Evolutionary conservation across 2,888 invertebrate species (phyloP).

Genomic region (Phlogophora meticulosa): DNA sequence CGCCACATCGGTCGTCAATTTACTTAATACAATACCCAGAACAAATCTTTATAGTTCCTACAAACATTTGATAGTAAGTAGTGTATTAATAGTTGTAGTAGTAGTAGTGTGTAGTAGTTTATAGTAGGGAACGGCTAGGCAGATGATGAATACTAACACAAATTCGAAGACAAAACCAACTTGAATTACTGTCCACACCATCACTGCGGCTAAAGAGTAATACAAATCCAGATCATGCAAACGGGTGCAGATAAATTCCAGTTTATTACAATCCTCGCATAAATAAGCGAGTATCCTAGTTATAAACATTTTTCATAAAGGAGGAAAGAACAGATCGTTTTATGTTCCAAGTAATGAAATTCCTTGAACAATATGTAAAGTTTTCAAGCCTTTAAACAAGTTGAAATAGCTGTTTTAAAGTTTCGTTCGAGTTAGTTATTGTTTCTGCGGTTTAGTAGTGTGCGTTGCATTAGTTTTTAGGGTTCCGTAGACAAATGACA

Average conservation of each 20-base stretch:
- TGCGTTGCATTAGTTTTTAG: neutral
- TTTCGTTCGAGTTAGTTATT: conserved; percentile 25
- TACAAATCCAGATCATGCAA: conserved; percentile 64
- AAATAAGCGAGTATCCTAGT: conserved; percentile 56
- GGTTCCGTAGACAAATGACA: too few relatives aligned
- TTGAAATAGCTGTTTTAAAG: conserved; percentile 48
- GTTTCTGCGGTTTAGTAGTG: conserved; percentile 11
- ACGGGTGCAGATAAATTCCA: conserved; percentile 58
- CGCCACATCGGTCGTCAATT: too few relatives aligned
- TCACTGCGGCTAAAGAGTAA: conserved; percentile 34
- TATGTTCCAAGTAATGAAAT: conserved; percentile 51
- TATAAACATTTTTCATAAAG: conserved; percentile 61
- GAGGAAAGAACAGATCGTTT: conserved; percentile 25
- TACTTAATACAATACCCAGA: too few relatives aligned
- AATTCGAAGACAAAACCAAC: conserved; percentile 8
- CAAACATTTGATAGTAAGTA: too few relatives aligned
- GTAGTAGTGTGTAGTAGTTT: too few relatives aligned
- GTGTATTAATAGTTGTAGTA: too few relatives aligned
- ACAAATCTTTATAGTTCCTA: too few relatives aligned
- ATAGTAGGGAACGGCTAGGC: too few relatives aligned
- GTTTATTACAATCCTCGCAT: conserved; percentile 63
- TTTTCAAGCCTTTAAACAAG: conserved; percentile 37
- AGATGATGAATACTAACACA: too few relatives aligned
- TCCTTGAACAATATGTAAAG: conserved; percentile 45
- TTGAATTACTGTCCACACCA: conserved; percentile 22